These are phyloP conservation scores for Ardeotis arabs DNA, from an alignment of 2,113 vertebrate genomes.

Conservation along the genomic window DNA sequence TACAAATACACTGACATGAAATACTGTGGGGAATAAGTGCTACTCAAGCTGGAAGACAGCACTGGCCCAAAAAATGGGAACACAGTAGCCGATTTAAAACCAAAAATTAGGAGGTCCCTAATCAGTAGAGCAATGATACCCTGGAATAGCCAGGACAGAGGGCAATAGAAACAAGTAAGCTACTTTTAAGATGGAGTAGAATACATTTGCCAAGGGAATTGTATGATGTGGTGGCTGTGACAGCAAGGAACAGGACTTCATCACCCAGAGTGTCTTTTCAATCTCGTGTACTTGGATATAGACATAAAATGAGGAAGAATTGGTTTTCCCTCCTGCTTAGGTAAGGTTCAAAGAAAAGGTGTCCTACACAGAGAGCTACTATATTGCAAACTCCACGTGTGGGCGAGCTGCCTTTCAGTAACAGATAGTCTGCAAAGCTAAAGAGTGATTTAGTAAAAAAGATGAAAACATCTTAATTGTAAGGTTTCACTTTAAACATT, in stretches of 20 bases:
- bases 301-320: neutral
- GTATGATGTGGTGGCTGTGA: neutral
- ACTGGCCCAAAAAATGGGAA: neutral
- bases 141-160: neutral
- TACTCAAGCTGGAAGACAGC: neutral
- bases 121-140: neutral
- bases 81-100: neutral
- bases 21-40: neutral
- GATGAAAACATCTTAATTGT: neutral
- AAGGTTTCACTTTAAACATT: neutral
- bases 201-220: neutral
- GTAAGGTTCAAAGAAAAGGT: neutral
- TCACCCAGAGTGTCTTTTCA: neutral
- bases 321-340: neutral
- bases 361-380: neutral
- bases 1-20: neutral
- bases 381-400: neutral
- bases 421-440: neutral
- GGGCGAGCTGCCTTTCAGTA: neutral
- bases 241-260: neutral
- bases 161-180: accelerated
- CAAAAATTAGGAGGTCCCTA: neutral
- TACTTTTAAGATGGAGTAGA: neutral
- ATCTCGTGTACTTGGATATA: neutral
- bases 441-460: neutral